Evolutionary conservation across 2,888 invertebrate species (phyloP).

Genomic region (Corythucha ciliata): DNA sequence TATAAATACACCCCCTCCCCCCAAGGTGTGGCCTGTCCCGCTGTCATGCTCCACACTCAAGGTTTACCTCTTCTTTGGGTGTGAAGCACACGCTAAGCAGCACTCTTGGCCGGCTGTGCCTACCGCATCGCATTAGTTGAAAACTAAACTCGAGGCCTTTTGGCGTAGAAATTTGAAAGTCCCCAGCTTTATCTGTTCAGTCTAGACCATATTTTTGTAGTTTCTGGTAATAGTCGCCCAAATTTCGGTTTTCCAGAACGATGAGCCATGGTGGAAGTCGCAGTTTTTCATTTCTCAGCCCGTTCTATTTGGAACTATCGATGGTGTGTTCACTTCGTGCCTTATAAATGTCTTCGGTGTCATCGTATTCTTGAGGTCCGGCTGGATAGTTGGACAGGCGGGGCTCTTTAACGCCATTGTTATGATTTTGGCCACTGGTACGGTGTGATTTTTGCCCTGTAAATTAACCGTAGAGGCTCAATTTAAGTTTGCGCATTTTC

Average conservation of each 20-base stretch:
- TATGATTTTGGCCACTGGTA: conserved; percentile 72
- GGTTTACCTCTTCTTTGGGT: too few relatives aligned
- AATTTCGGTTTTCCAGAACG: conserved; percentile 48
- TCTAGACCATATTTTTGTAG: too few relatives aligned
- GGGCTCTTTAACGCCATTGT: conserved; percentile 70
- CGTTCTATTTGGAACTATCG: conserved; percentile 93
- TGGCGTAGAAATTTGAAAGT: too few relatives aligned
- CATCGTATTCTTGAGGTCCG: conserved; percentile 89
- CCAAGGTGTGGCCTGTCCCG: too few relatives aligned
- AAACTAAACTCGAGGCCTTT: too few relatives aligned
- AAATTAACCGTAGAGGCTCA: neutral
- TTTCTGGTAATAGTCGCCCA: too few relatives aligned
- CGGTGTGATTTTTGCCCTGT: conserved; percentile 15
- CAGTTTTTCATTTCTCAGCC: conserved; percentile 95
- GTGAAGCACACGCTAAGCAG: too few relatives aligned
- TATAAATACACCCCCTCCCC: too few relatives aligned
- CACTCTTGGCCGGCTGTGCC: too few relatives aligned
- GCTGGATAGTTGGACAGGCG: conserved; percentile 94
- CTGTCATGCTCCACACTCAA: too few relatives aligned
- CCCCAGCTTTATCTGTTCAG: too few relatives aligned
- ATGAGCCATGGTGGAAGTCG: conserved; percentile 90
- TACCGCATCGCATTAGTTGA: too few relatives aligned
- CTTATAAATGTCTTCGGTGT: conserved; percentile 97
- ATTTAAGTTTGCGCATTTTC: conserved; percentile 39
- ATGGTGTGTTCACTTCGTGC: conserved; percentile 95